Percentiles rank a stretch among this genome's conserved stretches.
phyloP scores from a whole-genome alignment of 2,888 invertebrate genomes.

The Acleris holmiana region DNA sequence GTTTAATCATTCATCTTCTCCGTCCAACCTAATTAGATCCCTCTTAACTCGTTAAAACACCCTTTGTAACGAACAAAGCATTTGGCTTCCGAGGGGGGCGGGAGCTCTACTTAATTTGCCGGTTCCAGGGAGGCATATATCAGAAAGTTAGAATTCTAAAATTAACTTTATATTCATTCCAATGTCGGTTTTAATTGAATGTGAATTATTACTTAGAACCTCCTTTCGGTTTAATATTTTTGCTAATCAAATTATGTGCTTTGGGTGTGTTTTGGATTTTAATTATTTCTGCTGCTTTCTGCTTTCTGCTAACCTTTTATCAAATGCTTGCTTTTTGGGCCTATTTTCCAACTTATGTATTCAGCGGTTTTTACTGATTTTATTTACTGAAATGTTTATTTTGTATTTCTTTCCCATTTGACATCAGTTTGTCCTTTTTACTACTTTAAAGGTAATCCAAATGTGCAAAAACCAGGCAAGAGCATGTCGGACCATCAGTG shows the following conservation, averaged over 20 bases:
- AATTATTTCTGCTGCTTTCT: slow-evolving; percentile 15
- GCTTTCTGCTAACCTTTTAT: slow-evolving; percentile 1
- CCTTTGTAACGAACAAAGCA: slow-evolving; percentile 56
- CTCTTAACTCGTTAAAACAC: slow-evolving; percentile 57
- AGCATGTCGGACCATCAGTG: no score
- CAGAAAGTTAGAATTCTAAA: slow-evolving; percentile 71
- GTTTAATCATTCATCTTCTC: slow-evolving; percentile 80
- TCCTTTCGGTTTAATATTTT: slow-evolving; percentile 42
- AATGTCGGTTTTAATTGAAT: slow-evolving; percentile 70
- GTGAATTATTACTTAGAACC: slow-evolving; percentile 59
- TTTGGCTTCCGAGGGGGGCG: slow-evolving; percentile 47
- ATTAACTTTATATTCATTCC: slow-evolving; percentile 71
- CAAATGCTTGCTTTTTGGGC: no score
- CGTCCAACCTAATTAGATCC: slow-evolving; percentile 64
- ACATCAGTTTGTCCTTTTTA: no score
- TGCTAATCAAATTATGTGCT: slow-evolving; percentile 23
- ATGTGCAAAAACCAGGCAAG: no score
- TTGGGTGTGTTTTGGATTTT: slow-evolving; percentile 26
- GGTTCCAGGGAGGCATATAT: slow-evolving; percentile 65
- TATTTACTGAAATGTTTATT: no score
- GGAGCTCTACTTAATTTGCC: slow-evolving; percentile 52
- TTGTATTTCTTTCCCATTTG: no score
- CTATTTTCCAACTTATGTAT: no score
- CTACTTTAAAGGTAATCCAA: no score
- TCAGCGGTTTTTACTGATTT: no score